Conservation (phyloP, 2,797 vertebrate genomes). For the Picus viridis region DNA sequence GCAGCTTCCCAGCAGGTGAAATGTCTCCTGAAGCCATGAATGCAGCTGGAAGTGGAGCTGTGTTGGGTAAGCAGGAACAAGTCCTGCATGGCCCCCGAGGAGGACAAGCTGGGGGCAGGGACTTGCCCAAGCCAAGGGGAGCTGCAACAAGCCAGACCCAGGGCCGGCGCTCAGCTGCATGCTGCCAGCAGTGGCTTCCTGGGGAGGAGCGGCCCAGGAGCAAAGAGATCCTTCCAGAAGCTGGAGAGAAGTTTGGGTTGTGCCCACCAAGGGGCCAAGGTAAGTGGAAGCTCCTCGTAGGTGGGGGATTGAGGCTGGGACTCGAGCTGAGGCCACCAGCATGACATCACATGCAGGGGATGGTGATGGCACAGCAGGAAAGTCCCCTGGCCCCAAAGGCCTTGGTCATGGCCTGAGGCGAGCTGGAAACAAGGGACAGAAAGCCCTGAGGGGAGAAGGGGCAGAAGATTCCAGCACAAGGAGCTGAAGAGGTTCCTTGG, state of each 20-base stretch:
- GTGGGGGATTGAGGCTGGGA: not conserved
- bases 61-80: conserved; percentile 56
- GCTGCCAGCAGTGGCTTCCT: not conserved
- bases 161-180: not conserved
- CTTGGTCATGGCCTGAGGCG: not conserved
- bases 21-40: not conserved
- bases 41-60: fast-evolving
- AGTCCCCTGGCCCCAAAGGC: not conserved
- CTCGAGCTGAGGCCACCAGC: not conserved
- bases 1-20: not conserved
- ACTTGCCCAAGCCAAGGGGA: fast-evolving
- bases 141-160: not conserved
- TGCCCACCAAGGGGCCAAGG: not conserved
- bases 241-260: not conserved
- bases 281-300: not conserved
- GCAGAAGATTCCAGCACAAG: not conserved
- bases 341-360: not conserved
- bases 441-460: not conserved
- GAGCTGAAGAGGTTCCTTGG: not conserved
- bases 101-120: not conserved
- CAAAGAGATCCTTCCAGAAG: not conserved
- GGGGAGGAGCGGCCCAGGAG: not conserved
- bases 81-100: not conserved
- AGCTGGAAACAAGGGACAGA: not conserved
- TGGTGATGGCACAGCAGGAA: not conserved